A percentile compares a stretch with the other conserved stretches of the same genome.
These are phyloP conservation scores for Cabera pusaria DNA, from an alignment of 2,888 invertebrate genomes.

Conservation along the genomic window DNA sequence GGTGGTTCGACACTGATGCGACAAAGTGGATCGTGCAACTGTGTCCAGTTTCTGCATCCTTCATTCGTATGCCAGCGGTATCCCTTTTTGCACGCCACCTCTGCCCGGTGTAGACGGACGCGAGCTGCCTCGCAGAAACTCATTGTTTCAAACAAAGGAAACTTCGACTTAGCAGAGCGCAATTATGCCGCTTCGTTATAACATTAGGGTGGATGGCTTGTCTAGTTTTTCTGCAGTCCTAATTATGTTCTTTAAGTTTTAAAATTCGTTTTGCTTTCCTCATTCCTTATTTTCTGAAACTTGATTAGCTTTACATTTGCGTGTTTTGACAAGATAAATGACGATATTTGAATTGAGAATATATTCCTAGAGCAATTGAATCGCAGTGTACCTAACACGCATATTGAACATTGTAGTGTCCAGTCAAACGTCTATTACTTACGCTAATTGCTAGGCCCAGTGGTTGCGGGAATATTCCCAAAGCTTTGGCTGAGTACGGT, in stretches of 20 bases:
- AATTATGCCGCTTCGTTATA: constrained; percentile 44
- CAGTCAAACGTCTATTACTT: constrained; percentile 58
- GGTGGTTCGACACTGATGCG: constrained; percentile 33
- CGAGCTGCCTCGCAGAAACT: constrained; percentile 45
- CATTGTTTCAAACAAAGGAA: constrained; percentile 52
- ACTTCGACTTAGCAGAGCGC: constrained; percentile 36
- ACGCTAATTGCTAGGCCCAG: constrained; percentile 54
- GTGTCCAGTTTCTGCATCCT: constrained; percentile 32
- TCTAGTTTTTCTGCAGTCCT: constrained; percentile 28
- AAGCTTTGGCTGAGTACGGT: constrained; percentile 53
- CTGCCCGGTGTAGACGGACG: constrained; percentile 42
- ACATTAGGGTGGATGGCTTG: constrained; percentile 31
- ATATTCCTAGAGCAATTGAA: too few relatives aligned
- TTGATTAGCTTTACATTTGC: too few relatives aligned
- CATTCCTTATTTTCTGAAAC: background rate
- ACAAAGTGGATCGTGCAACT: constrained; percentile 34
- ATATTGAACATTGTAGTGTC: too few relatives aligned
- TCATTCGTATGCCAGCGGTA: constrained; percentile 44
- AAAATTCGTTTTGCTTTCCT: background rate
- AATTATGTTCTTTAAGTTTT: constrained; percentile 19
- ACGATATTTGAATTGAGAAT: too few relatives aligned
- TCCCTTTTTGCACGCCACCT: constrained; percentile 35
- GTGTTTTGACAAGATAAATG: too few relatives aligned
- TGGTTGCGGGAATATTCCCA: constrained; percentile 43
- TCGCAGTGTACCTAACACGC: too few relatives aligned